A percentile compares a stretch with the other conserved stretches of the same genome.
Evolutionary conservation across 2,888 invertebrate genomes (phyloP).

Genomic region (Ormyrus labotus): DNA sequence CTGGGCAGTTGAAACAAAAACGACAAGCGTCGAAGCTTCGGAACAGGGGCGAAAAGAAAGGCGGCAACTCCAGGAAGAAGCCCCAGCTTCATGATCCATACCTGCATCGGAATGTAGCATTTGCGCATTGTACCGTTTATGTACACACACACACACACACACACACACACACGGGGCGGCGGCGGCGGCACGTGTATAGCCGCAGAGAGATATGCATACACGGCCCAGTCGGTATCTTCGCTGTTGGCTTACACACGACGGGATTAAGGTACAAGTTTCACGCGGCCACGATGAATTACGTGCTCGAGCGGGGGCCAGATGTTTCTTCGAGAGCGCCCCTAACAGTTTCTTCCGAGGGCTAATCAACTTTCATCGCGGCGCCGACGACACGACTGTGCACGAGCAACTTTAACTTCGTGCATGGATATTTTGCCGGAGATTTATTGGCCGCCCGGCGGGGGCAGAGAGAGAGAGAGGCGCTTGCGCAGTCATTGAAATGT

Average conservation of each 20-base stretch:
- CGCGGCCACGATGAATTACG: slow-evolving; percentile 66
- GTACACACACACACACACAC: background rate
- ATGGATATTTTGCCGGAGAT: background rate
- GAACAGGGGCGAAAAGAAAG: too few species aligned
- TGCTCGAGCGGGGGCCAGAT: slow-evolving; percentile 27
- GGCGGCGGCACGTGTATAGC: too few species aligned
- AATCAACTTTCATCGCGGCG: slow-evolving; percentile 46
- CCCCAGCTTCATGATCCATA: too few species aligned
- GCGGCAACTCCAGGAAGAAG: too few species aligned
- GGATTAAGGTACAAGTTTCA: slow-evolving; percentile 69
- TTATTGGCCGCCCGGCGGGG: background rate
- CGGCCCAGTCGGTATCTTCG: background rate
- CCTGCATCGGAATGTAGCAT: too few species aligned
- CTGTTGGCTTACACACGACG: slow-evolving; percentile 55
- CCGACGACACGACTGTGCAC: background rate
- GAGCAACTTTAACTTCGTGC: background rate
- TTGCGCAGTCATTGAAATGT: too few species aligned
- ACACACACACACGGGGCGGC: too few species aligned
- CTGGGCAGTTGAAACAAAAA: too few species aligned
- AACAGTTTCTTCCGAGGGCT: slow-evolving; percentile 42
- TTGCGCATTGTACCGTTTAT: slow-evolving; percentile 1
- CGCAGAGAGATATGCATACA: too few species aligned
- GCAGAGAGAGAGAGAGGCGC: too few species aligned
- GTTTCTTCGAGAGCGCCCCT: slow-evolving; percentile 26
- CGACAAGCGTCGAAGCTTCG: too few species aligned